Base-by-base conservation (phyloP, 2,888 invertebrate genomes). In the Drosophila mimica region DNA sequence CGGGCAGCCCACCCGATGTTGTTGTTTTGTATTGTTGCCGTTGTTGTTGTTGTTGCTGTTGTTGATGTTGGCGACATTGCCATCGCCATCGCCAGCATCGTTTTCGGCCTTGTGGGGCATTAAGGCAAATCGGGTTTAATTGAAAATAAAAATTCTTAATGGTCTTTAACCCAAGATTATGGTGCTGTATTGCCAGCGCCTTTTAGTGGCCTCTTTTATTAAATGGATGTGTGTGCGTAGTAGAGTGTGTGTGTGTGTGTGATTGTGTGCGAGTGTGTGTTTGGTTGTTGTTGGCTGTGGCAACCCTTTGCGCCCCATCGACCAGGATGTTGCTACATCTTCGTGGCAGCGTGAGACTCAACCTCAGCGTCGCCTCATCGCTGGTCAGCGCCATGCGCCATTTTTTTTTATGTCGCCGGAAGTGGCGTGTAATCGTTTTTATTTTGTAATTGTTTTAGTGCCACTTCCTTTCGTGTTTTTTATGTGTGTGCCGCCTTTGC, bases 121-220 rank as follows among this genome's bases (percentile, higher is more conserved):
- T 91, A 90, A 89, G 84, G 84, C 81, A 90, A 90, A 88, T 91
- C 86, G 89, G 89, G 83, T 84, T 90, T 91, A 90, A 90, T 90
- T 90, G 91, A 90, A 90, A 91, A 90, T 90, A 91, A 90, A 90
- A 90, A 91, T 90, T 91, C 91, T 88, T 89, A 91, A 91, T 90
- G 89, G 85, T 87, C 89, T 83, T 89, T 89, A 90, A 89, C 91
- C 91, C 91, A 81, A 90, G 88, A 88, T 90, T 90, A 90, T 85
- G 89, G 82, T 75, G 76, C 81, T 83, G 81, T 85, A 86, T 87
- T 90, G 81, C 82, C 72, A 66, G 65, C 80, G 81, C 83, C 82
- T 89, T 84, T 90, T 89, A 84, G 84, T 89, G 84, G 82, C 84
- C 79, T 75, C 83, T 83, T 86, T 81, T 87, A 90, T 76, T 73